Percentiles rank a stretch among this genome's conserved stretches.
Evolutionary conservation across 1,140 invertebrate genomes (phyloP).

Genomic region (Odontomachus brunneus): DNA sequence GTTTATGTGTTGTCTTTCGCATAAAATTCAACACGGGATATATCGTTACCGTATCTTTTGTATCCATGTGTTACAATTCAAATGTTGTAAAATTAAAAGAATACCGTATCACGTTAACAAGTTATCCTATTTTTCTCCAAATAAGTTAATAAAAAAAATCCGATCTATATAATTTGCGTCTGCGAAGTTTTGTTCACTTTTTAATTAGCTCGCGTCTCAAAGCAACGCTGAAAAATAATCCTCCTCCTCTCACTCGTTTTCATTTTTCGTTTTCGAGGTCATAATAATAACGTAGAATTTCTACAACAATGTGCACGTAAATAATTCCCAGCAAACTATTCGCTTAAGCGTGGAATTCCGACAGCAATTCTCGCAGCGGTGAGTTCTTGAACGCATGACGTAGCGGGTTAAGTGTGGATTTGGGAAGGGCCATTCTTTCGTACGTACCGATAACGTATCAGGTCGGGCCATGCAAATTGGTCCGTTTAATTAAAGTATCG

Average conservation of each 20-base stretch:
- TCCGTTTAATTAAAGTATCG: conserved; percentile 33
- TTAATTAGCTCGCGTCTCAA: conserved; percentile 9
- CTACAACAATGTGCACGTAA: conserved; percentile 46
- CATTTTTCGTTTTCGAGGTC: neutral
- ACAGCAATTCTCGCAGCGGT: conserved; percentile 1
- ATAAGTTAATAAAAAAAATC: neutral
- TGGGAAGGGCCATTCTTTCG: conserved; percentile 7
- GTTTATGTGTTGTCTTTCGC: neutral
- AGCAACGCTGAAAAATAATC: neutral
- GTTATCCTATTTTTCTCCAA: neutral
- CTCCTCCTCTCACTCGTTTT: neutral
- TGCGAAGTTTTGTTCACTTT: neutral
- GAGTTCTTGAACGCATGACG: conserved; percentile 32
- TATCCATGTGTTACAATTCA: neutral
- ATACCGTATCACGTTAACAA: neutral
- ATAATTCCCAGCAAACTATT: conserved; percentile 50
- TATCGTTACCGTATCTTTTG: neutral
- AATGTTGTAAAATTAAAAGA: neutral
- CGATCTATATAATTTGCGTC: neutral
- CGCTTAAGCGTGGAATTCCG: conserved; percentile 48
- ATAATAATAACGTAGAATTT: conserved; percentile 32
- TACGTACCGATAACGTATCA: conserved; percentile 19
- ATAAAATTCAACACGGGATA: neutral
- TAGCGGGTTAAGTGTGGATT: conserved; percentile 24
- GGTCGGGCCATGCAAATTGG: conserved; percentile 3